Evolutionary conservation across 2,888 invertebrate genomes (phyloP), one percentile per base, ranked within the genome.

Genomic region (Eubasilissa splendida): DNA sequence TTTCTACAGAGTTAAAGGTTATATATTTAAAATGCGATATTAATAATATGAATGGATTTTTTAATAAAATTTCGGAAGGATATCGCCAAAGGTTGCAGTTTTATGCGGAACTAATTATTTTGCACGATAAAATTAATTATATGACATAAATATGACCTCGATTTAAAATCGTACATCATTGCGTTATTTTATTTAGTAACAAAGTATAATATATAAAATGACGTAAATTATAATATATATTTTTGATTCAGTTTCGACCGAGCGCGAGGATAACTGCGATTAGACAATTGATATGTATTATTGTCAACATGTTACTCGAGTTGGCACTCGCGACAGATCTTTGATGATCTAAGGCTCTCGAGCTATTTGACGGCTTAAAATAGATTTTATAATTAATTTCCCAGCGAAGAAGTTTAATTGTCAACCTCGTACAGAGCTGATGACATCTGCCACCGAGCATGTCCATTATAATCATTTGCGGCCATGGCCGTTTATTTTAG

Each of bases 21-120:
- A 42, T 42, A 42, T 7, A 42, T 63, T 63, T 63, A 12, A 63
- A 63, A 33, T 63, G 12, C 31, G 63, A 63, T 63, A 63, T 2
- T 31, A 33, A 63, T 31, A 63, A 63, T 33, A 63, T 63, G 63
- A 63, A 63, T 63, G 63, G 33, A 33, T 63, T 42, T 68, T 12
- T 68, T 52, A 14, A n/a, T 2, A 68, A 68, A n/a, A 9, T 14
- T 4, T 56, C 42, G 70, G 68, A 58, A 53, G 58, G 52, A 50
- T 77, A 77, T 77, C 77, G 52, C 58, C 14, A 42, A 33, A 70
- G 70, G 68, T 77, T 70, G 50, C 77, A 65, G 63, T 54, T 66
- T 66, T 31, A 76, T 76, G 76, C 33, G 54, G 58, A 76, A 76
- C 65, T 54, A 42, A 42, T 42, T 42, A 42, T 42, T 42, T 14